Conservation (phyloP, 64 coral and sea anemone species). For the Trachythela sp. region DNA sequence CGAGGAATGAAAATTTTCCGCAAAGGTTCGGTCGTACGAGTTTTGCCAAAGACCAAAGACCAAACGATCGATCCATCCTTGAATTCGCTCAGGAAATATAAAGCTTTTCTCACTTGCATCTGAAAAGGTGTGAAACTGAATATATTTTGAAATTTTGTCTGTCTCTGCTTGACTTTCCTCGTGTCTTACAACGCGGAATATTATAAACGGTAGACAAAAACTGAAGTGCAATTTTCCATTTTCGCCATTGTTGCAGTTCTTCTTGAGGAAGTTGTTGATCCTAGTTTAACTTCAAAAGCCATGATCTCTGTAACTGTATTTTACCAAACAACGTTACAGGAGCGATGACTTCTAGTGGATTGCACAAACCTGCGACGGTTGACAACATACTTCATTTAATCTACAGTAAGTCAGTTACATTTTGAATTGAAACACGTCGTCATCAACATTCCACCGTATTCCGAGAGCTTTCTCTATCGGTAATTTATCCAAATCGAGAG, state of each 20-base stretch:
- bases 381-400: neutral
- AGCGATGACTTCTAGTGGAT: neutral
- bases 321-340: neutral
- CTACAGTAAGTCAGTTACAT: neutral
- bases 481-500: neutral
- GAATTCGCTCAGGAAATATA: neutral
- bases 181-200: neutral
- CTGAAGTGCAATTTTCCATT: neutral
- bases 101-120: neutral
- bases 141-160: neutral
- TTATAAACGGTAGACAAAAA: too few species aligned
- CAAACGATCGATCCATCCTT: neutral
- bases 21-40: neutral
- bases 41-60: neutral
- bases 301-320: neutral
- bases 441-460: neutral
- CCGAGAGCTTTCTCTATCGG: neutral
- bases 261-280: neutral
- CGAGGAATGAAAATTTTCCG: neutral
- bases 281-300: neutral
- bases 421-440: neutral
- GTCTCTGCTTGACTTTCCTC: neutral
- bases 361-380: neutral
- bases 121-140: conserved; percentile 2
- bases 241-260: neutral